phyloP scores from a whole-genome alignment of 2,797 vertebrate species.

The Pipistrellus nathusii region DNA sequence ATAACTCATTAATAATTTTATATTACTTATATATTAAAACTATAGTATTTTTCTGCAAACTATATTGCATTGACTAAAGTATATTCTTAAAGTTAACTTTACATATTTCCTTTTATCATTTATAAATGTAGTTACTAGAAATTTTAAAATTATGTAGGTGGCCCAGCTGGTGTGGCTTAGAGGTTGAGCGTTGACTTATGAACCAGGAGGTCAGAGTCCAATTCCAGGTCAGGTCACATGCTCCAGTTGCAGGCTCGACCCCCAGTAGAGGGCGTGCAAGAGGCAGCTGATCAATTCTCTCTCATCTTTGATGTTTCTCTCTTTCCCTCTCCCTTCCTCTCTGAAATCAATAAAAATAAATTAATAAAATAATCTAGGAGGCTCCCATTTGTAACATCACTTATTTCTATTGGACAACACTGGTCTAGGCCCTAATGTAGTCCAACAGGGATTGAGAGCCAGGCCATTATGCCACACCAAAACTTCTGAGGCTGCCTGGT shows the following conservation, averaged over 20 bases:
- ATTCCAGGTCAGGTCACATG: too few species aligned
- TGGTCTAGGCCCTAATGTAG: not conserved
- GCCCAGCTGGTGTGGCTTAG: too few species aligned
- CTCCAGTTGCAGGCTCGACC: too few species aligned
- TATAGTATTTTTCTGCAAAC: not conserved
- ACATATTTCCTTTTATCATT: not conserved
- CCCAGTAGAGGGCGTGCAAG: too few species aligned
- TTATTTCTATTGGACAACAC: not conserved
- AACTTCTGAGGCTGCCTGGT: not conserved
- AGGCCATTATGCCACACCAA: not conserved
- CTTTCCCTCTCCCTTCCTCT: too few species aligned
- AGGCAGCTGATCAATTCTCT: too few species aligned
- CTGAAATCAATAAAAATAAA: not conserved
- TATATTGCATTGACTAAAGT: not conserved
- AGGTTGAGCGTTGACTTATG: too few species aligned
- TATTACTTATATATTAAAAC: not conserved
- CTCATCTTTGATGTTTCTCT: too few species aligned
- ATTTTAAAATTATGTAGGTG: not conserved
- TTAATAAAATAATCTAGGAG: not conserved
- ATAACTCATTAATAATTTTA: slow-evolving; percentile 14
- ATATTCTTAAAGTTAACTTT: not conserved
- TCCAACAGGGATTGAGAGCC: not conserved
- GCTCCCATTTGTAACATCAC: not conserved
- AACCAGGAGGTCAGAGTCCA: too few species aligned
- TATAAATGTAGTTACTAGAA: not conserved